These are phyloP conservation scores for Perca schrenkii DNA, from an alignment of 2,113 vertebrate genomes.

Conservation along the genomic window DNA sequence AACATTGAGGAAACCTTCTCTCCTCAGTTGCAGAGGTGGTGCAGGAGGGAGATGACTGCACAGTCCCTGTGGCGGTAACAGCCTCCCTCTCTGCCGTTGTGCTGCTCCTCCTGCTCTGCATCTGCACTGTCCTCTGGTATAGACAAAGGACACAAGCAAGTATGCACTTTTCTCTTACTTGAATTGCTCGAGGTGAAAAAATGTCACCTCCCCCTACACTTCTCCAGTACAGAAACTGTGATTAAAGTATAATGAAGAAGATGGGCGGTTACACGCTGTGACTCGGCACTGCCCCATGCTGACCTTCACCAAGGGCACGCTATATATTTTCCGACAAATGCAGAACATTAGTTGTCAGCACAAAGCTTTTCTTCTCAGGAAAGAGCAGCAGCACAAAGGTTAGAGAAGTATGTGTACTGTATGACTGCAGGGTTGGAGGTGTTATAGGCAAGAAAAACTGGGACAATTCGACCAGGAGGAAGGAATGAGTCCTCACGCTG, in stretches of 20 bases:
- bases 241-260: constrained; percentile 78
- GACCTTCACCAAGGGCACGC: constrained; percentile 71
- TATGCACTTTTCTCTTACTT: constrained; percentile 68
- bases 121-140: constrained; percentile 71
- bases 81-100: constrained; percentile 61
- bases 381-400: constrained; percentile 23
- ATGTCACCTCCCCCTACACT: not conserved
- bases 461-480: not conserved
- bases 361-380: constrained; percentile 47
- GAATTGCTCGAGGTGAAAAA: constrained; percentile 45
- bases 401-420: not conserved
- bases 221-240: constrained; percentile 52
- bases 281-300: constrained; percentile 46
- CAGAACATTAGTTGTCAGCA: constrained; percentile 73
- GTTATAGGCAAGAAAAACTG: constrained; percentile 9
- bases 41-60: constrained; percentile 55
- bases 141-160: constrained; percentile 70
- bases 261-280: constrained; percentile 58
- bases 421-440: constrained; percentile 22
- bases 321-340: constrained; percentile 66
- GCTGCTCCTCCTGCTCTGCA: constrained; percentile 71
- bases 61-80: constrained; percentile 51
- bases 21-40: constrained; percentile 74
- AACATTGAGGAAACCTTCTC: constrained; percentile 49
- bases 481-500: not conserved